Evolutionary conservation across 2,797 vertebrate species (phyloP), one percentile per base, ranked within the genome.

Genomic region (Anniella stebbinsi): DNA sequence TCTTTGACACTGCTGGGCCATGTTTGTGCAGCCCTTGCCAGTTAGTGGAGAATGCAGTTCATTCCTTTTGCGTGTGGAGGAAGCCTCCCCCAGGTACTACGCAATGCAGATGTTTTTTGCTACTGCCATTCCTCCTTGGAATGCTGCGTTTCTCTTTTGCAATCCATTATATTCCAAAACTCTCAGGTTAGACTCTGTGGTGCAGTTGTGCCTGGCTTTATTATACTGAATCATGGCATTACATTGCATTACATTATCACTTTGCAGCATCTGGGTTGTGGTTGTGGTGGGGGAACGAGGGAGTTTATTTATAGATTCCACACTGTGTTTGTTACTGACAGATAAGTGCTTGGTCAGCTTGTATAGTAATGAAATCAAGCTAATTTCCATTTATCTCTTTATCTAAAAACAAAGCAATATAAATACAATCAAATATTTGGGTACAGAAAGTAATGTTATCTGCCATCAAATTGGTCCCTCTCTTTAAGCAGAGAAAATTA

Each of bases 211-310:
- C 25, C 38, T 72, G 11, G 23, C 15, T 18, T 23, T 57, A 70
- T 80, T 54, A 57, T 87, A 51, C 17, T n/a, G 57, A 66, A 30
- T 36, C n/a, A n/a, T 38, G 18, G 25, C 21, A 10, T 60, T 80
- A 80, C 45, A n/a, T 38, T 30, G 25, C 21, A 10, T 60, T 80
- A 80, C 45, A 60, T 66, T 80, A 80, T 80, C 48, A 60, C 41
- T 88, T 88, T 73, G 67, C 87, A 88, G 36, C 78, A 81, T 60
- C 30, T 33, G 36, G 67, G n/a, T n/a, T n/a, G n/a, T n/a, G n/a
- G 6, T 45, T 45, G 45, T 3, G 45, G 45, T 3, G 45, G 15
- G 28, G 21, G 36, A 67, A 33, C 5, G 33, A 51, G 33, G 67
- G 38, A 12, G 1, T 69, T 88, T 72, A 81, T 41, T 72, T 54